A percentile compares a stretch with the other conserved stretches of the same genome.
These are phyloP conservation scores for Cyphomyrus discorhynchus DNA, from an alignment of 2,113 vertebrate genomes.

Conservation along the genomic window DNA sequence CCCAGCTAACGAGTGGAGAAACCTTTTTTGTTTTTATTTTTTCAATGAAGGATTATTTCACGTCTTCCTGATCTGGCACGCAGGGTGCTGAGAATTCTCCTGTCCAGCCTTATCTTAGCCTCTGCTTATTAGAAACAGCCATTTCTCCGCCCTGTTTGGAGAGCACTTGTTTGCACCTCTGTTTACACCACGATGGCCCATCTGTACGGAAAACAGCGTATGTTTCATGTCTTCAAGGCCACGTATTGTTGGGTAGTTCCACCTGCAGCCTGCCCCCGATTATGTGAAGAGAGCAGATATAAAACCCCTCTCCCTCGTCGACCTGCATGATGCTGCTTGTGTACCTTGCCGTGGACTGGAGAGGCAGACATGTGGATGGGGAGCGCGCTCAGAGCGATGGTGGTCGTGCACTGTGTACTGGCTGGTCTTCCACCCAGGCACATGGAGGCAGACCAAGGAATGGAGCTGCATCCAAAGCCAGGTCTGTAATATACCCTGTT, in stretches of 20 bases:
- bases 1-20: background rate
- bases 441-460: background rate
- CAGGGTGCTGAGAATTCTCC: background rate
- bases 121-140: conserved; percentile 3
- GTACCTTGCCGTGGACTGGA: conserved; percentile 3
- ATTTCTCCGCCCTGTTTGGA: conserved; percentile 11
- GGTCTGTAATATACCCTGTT: conserved; percentile 39
- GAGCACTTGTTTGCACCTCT: background rate
- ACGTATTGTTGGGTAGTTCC: conserved; percentile 29
- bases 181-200: conserved; percentile 1
- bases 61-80: background rate
- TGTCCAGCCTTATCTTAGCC: conserved; percentile 22
- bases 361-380: conserved; percentile 11
- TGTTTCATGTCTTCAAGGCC: conserved; percentile 45
- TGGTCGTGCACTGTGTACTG: conserved; percentile 33
- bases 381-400: conserved; percentile 25
- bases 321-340: conserved; percentile 29
- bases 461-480: conserved; percentile 25
- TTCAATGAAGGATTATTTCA: background rate
- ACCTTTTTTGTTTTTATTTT: background rate
- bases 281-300: conserved; percentile 36
- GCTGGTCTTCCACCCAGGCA: conserved; percentile 19
- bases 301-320: conserved; percentile 27
- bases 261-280: conserved; percentile 31
- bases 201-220: background rate